A percentile compares a stretch with the other conserved stretches of the same genome.
Conservation (phyloP, 2,888 invertebrate genomes). For the Eupithecia abbreviata region DNA sequence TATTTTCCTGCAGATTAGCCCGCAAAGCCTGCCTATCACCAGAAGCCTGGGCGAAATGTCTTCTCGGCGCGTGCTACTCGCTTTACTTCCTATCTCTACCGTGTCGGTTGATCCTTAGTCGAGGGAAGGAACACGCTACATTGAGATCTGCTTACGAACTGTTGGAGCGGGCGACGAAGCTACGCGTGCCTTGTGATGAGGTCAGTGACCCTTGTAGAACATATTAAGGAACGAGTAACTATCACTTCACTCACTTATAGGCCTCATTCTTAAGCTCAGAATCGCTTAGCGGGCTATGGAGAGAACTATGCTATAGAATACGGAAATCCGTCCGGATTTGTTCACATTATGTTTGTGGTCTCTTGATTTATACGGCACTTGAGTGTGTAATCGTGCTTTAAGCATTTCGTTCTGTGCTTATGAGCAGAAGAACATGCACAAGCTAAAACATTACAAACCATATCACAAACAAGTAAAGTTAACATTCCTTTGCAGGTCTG, state of each 20-base stretch:
- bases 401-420: neutral
- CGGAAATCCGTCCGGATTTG: too few relatives aligned
- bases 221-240: neutral
- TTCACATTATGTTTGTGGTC: too few relatives aligned
- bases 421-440: neutral
- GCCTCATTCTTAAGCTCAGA: too few relatives aligned
- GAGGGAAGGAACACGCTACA: slow-evolving; percentile 90
- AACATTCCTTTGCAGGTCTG: slow-evolving; percentile 86
- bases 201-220: slow-evolving; percentile 64
- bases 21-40: slow-evolving; percentile 87
- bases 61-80: slow-evolving; percentile 94
- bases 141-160: slow-evolving; percentile 93
- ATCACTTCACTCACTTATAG: too few relatives aligned
- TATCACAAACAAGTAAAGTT: neutral
- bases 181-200: slow-evolving; percentile 95
- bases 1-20: slow-evolving; percentile 72
- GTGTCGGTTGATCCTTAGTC: slow-evolving; percentile 88
- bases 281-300: too few relatives aligned
- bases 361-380: too few relatives aligned
- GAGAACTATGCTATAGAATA: too few relatives aligned
- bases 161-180: slow-evolving; percentile 93
- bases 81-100: slow-evolving; percentile 98
- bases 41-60: slow-evolving; percentile 95
- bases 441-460: neutral
- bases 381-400: neutral